Evolutionary conservation across 2,113 vertebrate genomes (phyloP), one percentile per base, ranked within the genome.

Genomic region (Ranitomeya imitator): DNA sequence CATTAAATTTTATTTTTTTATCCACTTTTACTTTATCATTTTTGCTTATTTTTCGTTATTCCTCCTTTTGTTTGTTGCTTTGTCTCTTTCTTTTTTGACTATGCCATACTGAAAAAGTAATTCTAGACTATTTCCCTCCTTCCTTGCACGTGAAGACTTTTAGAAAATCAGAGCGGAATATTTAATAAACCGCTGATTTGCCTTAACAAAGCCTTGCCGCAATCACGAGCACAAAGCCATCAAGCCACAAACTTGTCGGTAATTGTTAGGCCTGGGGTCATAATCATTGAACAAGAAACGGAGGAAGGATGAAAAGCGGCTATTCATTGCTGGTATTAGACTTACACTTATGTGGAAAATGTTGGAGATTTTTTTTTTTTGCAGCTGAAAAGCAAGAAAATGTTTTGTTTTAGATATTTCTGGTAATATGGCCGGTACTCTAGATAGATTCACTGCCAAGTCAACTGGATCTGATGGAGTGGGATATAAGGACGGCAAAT

Each of bases 201-300:
- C 85, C 54, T 93, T 69, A 83, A 55, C 83, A 90, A 92, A 90
- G 91, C 86, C 90, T 85, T 85, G 69, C 86, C 86, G 86, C 90
- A 92, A 92, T 90, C 91, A 83, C 76, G 73, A 54, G 0, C 0
- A 45, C 85, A 88, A 91, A 91, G 88, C 86, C 85, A 89, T 90
- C 86, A 37, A 45, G 79, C 88, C 88, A 81, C 79, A 91, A 92
- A 93, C 91, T 79, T 77, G 89, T 71, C 85, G 59, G 71, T 90
- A 91, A 92, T 90, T 90, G 90, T 79, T 86, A 91, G 90, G 86
- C 86, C 69, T 63, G 91, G 55, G 91, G 88, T 52, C 85, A 37
- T 84, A 90, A 88, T 85, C 76, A 85, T 90, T 90, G 85, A 91
- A 90, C 80, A n/a, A 90, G 90, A 84, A 31, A 89, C 90, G 90